Evolutionary conservation across 2,888 invertebrate genomes (phyloP).

Genomic region (Brachyopa scutellaris): DNA sequence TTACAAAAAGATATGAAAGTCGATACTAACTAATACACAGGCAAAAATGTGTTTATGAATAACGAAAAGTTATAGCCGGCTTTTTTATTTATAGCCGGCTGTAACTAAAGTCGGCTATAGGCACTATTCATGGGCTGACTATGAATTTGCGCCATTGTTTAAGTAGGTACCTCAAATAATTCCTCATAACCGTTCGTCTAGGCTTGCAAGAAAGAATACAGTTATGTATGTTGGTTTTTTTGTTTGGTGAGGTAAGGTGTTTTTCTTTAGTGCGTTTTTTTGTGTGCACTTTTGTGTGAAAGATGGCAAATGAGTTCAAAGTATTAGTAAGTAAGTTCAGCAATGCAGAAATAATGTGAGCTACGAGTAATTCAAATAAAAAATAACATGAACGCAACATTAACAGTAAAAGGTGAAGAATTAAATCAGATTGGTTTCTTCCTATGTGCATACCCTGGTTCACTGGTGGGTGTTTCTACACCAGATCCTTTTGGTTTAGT

Average conservation of each 20-base stretch:
- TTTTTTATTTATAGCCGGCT: no score
- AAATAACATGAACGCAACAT: not conserved
- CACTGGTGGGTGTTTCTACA: slow-evolving; percentile 96
- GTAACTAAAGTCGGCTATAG: no score
- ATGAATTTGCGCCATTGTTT: no score
- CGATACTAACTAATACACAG: no score
- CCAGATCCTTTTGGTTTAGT: slow-evolving; percentile 96
- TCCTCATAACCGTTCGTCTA: slow-evolving; percentile 60
- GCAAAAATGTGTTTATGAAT: no score
- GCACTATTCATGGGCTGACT: no score
- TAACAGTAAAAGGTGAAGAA: not conserved
- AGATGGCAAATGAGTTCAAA: slow-evolving; percentile 1
- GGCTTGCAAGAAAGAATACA: slow-evolving; percentile 49
- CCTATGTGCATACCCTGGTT: slow-evolving; percentile 88
- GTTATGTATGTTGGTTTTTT: slow-evolving; percentile 34
- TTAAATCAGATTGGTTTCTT: not conserved
- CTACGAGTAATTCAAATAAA: not conserved
- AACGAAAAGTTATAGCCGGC: no score
- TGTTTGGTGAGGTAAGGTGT: no score
- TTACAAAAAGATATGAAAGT: no score
- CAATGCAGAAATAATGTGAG: slow-evolving; percentile 2
- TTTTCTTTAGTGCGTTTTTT: not conserved
- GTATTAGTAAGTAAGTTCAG: not conserved
- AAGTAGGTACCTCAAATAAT: slow-evolving; percentile 62
- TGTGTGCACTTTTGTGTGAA: not conserved